Evolutionary conservation across 2,888 invertebrate species (phyloP), one percentile per base, ranked within the genome.

Genomic region (Drosophila pseudotakahashii): DNA sequence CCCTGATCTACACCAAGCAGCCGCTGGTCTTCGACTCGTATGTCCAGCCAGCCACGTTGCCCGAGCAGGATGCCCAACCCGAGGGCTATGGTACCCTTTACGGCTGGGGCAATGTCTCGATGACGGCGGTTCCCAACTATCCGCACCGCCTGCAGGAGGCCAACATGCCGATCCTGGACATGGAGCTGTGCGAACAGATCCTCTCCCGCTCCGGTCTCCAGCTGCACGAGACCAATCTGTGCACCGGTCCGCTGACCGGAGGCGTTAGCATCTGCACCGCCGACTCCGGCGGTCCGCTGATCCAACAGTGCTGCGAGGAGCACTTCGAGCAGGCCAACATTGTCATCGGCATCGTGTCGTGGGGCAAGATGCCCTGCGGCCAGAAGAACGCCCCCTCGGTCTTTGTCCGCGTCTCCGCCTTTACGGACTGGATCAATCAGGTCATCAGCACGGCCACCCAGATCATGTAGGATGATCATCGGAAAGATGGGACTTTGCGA

Each of bases 301-400:
- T 92, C n/a, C 91, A 91, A 66, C 77, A 88, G 48, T 88, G 88
- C 75, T 87, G 85, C 60, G 82, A 83, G 10, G 68, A 78, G 4
- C 77, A 77, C 44, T 79, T 79, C 45, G 78, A 83, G n/a, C 78
- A 79, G 39, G 73, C 69, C 26, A 77, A 80, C 63, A 85, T 85
- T 2, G 88, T 89, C 76, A 89, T 93, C 59, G 94, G 93, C 70
- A 90, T 93, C 50, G 93, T 93, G 11, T 93, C 93, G 2, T 93
- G 93, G 93, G 93, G 93, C 13, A 77, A 88, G 58, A 89, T 91
- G 73, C 93, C 93, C 2, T 93, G 93, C 69, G 93, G 93, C 5
- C 82, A 85, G 36, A 81, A 80, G 37, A 91, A 91, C 54, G 83
- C 91, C 1, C 93, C 93, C 0, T 92, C 93, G 0, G 93, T 93